Base-by-base conservation (phyloP, 2,113 vertebrate species). In the Peromyscus leucopus region DNA sequence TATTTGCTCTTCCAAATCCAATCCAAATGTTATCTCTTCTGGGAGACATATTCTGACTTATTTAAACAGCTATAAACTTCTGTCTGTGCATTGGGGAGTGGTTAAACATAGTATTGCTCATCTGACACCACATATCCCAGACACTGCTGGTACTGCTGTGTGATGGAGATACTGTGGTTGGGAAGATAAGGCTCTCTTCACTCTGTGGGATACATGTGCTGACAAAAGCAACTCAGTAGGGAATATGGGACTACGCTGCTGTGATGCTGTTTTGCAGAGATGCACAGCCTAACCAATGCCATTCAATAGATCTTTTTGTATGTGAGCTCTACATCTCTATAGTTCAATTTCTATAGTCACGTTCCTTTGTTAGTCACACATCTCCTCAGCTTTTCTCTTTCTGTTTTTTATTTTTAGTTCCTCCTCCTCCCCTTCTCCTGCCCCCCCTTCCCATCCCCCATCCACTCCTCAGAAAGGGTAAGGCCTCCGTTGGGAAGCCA, bases 1-100 rank as follows among this genome's bases (percentile, higher is more conserved):
- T 75, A n/a, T 63, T 84, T 51, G 42, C 55, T 46, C 22, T 92
- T 92, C 55, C 89, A 94, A 96, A 95, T 59, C 63, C 26, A 88
- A 88, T 82, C 33, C 55, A 95, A 93, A 90, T 74, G 33, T 89
- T 96, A 21, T 51, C 39, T 93, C 57, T 97, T 89, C 57, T 31
- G 26, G n/a, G 36, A 96, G 63, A 90, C 15, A 84, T 42, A 90
- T 92, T 95, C 36, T 88, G n/a, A 94, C 3, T 90, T 65, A 91
- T 72, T 6, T 8, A 76, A 59, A 76, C 2, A 90, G 71, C 90
- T 65, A 65, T 61, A 75, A 85, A 63, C 75, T 80, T 93, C 55
- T 71, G 69, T 67, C 36, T 89, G n/a, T 92, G 24, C 21, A 80
- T 10, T 86, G 59, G 33, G 57, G 31, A 91, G 59, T 91, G 5